Evolutionary conservation across 2,888 invertebrate species (phyloP).

Genomic region (Xanthostigma xanthostigma): DNA sequence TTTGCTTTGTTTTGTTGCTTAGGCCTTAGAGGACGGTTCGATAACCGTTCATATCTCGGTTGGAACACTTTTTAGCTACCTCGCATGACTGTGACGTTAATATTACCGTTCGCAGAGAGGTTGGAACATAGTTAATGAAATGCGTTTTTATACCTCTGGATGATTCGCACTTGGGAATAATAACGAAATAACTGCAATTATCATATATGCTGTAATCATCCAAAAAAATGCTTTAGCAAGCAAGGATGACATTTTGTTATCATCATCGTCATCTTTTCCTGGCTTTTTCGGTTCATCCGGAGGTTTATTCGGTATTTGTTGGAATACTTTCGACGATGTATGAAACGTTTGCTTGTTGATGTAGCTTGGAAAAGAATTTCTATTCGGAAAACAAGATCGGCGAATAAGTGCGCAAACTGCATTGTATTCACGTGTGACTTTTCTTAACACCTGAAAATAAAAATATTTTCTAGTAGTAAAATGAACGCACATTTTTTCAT

Average conservation of each 20-base stretch:
- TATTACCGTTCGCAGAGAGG: no score
- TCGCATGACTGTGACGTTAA: no score
- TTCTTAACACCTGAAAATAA: no score
- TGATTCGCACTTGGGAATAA: constrained; percentile 55
- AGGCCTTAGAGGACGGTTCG: no score
- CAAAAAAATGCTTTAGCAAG: constrained; percentile 64
- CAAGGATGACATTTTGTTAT: constrained; percentile 54
- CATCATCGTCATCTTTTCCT: constrained; percentile 43
- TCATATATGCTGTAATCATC: constrained; percentile 61
- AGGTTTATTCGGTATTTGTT: constrained; percentile 14
- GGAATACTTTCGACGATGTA: constrained; percentile 14
- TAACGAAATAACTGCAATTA: constrained; percentile 55
- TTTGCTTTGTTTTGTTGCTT: no score
- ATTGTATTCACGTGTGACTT: constrained; percentile 30
- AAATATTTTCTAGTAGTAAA: no score
- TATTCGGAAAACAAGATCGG: constrained; percentile 33
- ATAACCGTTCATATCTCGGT: no score
- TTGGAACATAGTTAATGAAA: no score
- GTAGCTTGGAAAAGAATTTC: constrained; percentile 21
- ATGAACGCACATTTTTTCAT: no score
- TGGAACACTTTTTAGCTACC: no score
- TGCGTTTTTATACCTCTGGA: constrained; percentile 42
- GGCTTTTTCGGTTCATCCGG: constrained; percentile 22
- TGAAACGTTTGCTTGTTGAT: constrained; percentile 19
- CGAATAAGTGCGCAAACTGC: constrained; percentile 36